A percentile compares a stretch with the other conserved stretches of the same genome.
Conservation (phyloP, 2,797 vertebrate species). For the Tragopan temminckii region DNA sequence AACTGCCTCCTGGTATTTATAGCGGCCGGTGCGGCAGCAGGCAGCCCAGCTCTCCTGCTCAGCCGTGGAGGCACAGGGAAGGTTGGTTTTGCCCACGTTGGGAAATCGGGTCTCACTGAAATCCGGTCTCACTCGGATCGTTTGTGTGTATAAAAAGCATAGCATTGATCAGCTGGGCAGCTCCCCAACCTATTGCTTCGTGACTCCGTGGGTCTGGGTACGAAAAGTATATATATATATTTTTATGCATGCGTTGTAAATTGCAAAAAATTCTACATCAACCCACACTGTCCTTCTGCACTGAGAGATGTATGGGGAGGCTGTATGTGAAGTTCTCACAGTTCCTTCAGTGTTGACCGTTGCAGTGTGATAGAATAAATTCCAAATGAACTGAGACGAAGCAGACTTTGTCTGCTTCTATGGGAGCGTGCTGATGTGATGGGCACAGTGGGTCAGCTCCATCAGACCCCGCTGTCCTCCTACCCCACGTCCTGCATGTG, state of each 20-base stretch:
- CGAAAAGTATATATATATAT: background rate
- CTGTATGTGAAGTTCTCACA: fast-evolving
- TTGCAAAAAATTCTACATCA: fast-evolving
- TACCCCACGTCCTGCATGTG: fast-evolving
- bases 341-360: fast-evolving
- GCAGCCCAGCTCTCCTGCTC: background rate
- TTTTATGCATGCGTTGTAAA: background rate
- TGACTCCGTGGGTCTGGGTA: background rate
- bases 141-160: background rate
- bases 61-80: fast-evolving
- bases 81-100: background rate
- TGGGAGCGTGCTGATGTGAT: fast-evolving
- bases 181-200: fast-evolving
- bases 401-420: background rate
- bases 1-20: constrained; percentile 44
- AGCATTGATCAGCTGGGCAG: background rate
- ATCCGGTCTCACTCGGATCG: fast-evolving
- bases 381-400: fast-evolving
- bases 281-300: fast-evolving
- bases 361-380: background rate
- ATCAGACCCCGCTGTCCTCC: background rate
- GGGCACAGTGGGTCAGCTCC: fast-evolving
- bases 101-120: background rate
- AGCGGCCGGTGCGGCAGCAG: background rate
- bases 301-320: background rate